Evolutionary conservation across 2,888 invertebrate species (phyloP).

Genomic region (Callyntrura guangdongensis): DNA sequence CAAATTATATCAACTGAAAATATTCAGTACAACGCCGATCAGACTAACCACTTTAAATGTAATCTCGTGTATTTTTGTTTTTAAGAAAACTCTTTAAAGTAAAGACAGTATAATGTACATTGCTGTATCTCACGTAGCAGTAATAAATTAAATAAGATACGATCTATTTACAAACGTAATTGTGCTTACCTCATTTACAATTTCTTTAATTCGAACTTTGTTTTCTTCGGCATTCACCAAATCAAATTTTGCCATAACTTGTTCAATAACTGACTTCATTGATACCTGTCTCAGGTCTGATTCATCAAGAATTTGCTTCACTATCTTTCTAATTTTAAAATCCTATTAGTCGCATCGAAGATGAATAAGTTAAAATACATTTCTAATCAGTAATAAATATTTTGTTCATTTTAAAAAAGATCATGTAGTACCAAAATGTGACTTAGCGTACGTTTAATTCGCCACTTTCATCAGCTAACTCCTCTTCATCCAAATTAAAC

Average conservation of each 20-base stretch:
- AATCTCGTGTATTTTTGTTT: background rate
- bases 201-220: constrained; percentile 58
- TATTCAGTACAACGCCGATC: background rate
- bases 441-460: constrained; percentile 18
- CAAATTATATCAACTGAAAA: background rate
- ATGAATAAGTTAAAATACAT: background rate
- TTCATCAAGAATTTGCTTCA: constrained; percentile 51
- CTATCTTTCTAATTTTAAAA: constrained; percentile 32
- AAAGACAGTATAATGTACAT: background rate
- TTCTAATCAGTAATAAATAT: background rate
- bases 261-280: constrained; percentile 66
- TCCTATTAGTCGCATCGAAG: constrained; percentile 11
- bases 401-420: constrained; percentile 8
- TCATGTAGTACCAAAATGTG: background rate
- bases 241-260: constrained; percentile 62
- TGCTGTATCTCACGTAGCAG: background rate
- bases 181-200: constrained; percentile 67
- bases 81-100: background rate
- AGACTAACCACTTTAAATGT: background rate
- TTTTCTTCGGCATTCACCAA: constrained; percentile 52
- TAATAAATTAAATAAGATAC: background rate
- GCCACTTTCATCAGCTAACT: constrained; percentile 17
- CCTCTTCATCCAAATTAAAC: no score
- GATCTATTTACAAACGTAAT: background rate
- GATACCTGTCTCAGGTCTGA: constrained; percentile 66